A percentile compares a stretch with the other conserved stretches of the same genome.
phyloP scores from a whole-genome alignment of 2,113 vertebrate genomes.

The Microtus montanus region DNA sequence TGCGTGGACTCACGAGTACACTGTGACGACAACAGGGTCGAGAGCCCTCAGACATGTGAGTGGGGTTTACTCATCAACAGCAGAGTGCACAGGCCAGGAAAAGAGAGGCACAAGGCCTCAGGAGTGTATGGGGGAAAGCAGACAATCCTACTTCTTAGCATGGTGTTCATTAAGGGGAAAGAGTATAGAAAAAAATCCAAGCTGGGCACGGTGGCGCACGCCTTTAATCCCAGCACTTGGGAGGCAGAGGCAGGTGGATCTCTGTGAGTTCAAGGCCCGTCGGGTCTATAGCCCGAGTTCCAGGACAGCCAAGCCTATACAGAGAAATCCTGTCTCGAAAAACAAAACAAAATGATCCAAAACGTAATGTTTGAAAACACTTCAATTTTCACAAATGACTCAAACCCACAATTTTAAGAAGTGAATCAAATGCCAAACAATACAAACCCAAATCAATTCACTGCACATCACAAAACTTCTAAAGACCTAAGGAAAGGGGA shows the following conservation, averaged over 20 bases:
- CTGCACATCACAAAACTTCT: not conserved
- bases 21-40: not conserved
- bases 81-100: not conserved
- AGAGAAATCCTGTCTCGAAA: too few relatives aligned
- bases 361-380: not conserved
- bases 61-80: not conserved
- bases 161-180: not conserved
- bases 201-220: too few relatives aligned
- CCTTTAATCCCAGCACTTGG: too few relatives aligned
- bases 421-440: not conserved
- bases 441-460: not conserved
- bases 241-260: too few relatives aligned
- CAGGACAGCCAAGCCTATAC: too few relatives aligned
- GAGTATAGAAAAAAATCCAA: not conserved
- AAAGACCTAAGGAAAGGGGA: conserved; percentile 18
- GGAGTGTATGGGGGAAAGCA: not conserved
- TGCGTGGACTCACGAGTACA: not conserved
- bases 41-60: not conserved
- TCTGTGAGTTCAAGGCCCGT: too few relatives aligned
- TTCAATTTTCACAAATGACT: conserved; percentile 16
- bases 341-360: too few relatives aligned
- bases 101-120: not conserved
- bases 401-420: not conserved
- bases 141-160: not conserved
- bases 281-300: too few relatives aligned